phyloP scores from a whole-genome alignment of 2,888 invertebrate species.

The Sylvicola fuscatus region DNA sequence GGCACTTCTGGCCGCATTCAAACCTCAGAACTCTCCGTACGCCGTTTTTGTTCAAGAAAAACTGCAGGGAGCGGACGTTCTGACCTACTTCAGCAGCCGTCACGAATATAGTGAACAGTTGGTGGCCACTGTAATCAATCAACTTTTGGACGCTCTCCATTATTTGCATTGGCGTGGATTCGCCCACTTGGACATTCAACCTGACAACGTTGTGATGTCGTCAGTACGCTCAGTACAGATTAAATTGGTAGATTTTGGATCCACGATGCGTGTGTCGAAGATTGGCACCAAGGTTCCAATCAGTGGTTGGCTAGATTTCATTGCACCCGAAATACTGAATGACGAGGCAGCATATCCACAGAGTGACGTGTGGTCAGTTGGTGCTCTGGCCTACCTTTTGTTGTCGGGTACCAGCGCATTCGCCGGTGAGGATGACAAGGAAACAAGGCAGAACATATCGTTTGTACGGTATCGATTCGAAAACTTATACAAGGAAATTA shows the following conservation, averaged over 20 bases:
- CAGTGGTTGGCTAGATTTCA: slow-evolving; percentile 50
- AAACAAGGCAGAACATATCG: slow-evolving; percentile 78
- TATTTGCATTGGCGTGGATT: slow-evolving; percentile 89
- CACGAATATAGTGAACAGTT: slow-evolving; percentile 87
- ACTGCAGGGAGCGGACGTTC: slow-evolving; percentile 75
- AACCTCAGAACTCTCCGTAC: slow-evolving; percentile 40
- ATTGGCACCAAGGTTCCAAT: slow-evolving; percentile 44
- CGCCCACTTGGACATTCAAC: slow-evolving; percentile 77
- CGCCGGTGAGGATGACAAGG: slow-evolving; percentile 56
- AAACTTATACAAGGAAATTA: slow-evolving; percentile 82
- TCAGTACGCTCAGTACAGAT: slow-evolving; percentile 66
- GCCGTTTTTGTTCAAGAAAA: slow-evolving; percentile 62
- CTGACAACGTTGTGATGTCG: slow-evolving; percentile 87
- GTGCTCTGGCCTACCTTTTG: slow-evolving; percentile 77
- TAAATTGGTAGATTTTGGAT: slow-evolving; percentile 84
- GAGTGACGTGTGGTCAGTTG: slow-evolving; percentile 92
- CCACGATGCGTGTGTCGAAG: slow-evolving; percentile 62
- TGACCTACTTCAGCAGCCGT: slow-evolving; percentile 69
- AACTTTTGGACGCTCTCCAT: slow-evolving; percentile 75
- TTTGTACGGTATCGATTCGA: slow-evolving; percentile 87
- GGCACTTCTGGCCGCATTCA: slow-evolving; percentile 48
- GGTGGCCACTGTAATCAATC: slow-evolving; percentile 69
- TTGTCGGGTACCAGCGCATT: slow-evolving; percentile 87
- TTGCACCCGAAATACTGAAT: slow-evolving; percentile 73
- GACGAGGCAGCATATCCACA: slow-evolving; percentile 77